A percentile compares a stretch with the other conserved stretches of the same genome.
phyloP scores from a whole-genome alignment of 2,113 vertebrate species.

The Dunckerocampus dactyliophorus region DNA sequence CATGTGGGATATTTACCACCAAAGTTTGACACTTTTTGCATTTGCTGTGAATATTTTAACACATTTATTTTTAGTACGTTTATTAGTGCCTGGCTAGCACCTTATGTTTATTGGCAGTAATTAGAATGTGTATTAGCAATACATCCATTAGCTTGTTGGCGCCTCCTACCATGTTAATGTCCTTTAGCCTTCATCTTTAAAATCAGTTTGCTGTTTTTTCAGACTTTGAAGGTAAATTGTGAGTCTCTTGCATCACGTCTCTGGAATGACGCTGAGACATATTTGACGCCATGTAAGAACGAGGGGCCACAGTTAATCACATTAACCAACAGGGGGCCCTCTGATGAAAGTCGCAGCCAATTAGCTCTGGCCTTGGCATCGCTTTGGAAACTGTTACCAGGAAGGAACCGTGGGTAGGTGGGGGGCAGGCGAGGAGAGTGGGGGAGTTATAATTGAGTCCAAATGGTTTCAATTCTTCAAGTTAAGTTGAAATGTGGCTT shows the following conservation, averaged over 20 bases:
- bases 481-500: constrained; percentile 14
- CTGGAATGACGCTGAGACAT: background rate
- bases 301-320: constrained; percentile 10
- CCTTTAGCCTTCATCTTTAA: too few relatives aligned
- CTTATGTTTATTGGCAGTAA: too few relatives aligned
- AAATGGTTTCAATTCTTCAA: constrained; percentile 35
- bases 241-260: constrained; percentile 15
- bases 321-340: constrained; percentile 7
- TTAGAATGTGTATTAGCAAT: too few relatives aligned
- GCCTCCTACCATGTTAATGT: too few relatives aligned
- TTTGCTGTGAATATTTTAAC: too few relatives aligned
- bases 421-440: background rate
- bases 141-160: too few relatives aligned
- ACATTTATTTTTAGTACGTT: too few relatives aligned
- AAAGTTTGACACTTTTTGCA: too few relatives aligned
- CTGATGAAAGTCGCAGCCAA: constrained; percentile 28
- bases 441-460: constrained; percentile 30
- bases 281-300: constrained; percentile 3
- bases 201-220: too few relatives aligned
- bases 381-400: constrained; percentile 36
- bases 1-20: too few relatives aligned
- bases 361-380: constrained; percentile 20
- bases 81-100: too few relatives aligned
- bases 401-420: too few relatives aligned
- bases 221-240: background rate